phyloP scores from a whole-genome alignment of 2,797 vertebrate genomes.

The Pyrrhura leucotis region DNA sequence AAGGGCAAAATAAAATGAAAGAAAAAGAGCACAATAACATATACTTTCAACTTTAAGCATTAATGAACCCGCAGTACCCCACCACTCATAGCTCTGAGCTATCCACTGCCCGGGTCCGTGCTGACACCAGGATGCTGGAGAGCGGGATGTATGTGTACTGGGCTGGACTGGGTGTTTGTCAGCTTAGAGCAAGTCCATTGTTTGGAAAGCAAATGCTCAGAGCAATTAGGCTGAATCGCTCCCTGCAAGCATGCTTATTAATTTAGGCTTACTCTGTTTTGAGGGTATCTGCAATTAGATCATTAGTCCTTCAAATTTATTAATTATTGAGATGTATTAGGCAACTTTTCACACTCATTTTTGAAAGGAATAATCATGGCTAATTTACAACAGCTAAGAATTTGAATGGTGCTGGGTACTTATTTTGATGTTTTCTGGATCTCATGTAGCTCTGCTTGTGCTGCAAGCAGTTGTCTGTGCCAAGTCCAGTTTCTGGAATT shows the following conservation, averaged over 20 bases:
- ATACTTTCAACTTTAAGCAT: neutral
- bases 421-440: neutral
- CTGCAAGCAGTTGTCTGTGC: neutral
- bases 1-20: neutral
- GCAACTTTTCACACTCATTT: slow-evolving; percentile 23
- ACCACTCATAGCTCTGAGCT: neutral
- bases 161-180: neutral
- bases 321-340: slow-evolving; percentile 61
- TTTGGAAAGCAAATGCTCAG: slow-evolving; percentile 50
- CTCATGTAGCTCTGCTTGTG: neutral
- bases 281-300: slow-evolving; percentile 62
- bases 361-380: slow-evolving; percentile 42
- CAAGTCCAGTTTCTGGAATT: neutral
- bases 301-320: slow-evolving; percentile 62
- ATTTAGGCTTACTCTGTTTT: slow-evolving; percentile 47
- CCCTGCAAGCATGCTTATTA: slow-evolving; percentile 3
- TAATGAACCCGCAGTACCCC: neutral
- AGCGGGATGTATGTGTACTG: neutral
- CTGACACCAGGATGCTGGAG: neutral
- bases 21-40: neutral
- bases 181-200: slow-evolving; percentile 29
- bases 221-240: slow-evolving; percentile 52
- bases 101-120: fast-evolving
- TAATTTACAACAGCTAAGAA: slow-evolving; percentile 4
- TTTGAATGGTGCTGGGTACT: neutral